Base-by-base conservation (phyloP, 2,113 vertebrate genomes). In the Mugil cephalus region DNA sequence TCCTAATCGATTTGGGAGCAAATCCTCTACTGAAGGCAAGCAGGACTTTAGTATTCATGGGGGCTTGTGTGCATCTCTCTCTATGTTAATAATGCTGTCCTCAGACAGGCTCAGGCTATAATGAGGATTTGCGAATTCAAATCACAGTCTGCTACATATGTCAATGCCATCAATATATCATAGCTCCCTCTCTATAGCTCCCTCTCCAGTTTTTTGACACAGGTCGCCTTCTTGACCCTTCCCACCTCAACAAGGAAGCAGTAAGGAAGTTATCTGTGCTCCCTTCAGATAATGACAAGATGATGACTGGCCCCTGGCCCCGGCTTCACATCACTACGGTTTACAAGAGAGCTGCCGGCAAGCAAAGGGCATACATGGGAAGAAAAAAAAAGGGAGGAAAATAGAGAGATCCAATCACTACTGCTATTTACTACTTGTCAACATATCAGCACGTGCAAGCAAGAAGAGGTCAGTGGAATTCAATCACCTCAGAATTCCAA, bases 91-190 rank as follows among this genome's bases (percentile, higher is more conserved):
- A 87, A 87, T 77, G 68, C 68, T 71, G 78, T 89, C 87, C 73
- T 86, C 88, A 88, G 89, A 87, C 63, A 71, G 82, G 69, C 78
- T 82, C 46, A 11, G 63, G 68, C 80, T 47, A 55, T 92, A 93
- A 93, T 94, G 87, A 92, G 87, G 89, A 85, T 80, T 87, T 54
- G 43, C 53, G 40, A 88, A 93, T 93, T 93, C 91, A 82, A 74
- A 87, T 86, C 92, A 88, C 90, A 90, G 72, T 60, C 80, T 51
- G 56, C 68, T 87, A 84, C 84, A 88, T 92, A 82, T 89, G 90
- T 92, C 91, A 86, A 88, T 89, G 77, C 74, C 86, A 77, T 90
- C 84, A 74, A 79, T 90, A 90, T 61, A 55, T 30, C 74, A 40
- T 39, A 66, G 71, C 79, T 69, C 8, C 1, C 52, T 67, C 55